phyloP scores from a whole-genome alignment of 2,888 invertebrate genomes.

The Habrosyne pyritoides region DNA sequence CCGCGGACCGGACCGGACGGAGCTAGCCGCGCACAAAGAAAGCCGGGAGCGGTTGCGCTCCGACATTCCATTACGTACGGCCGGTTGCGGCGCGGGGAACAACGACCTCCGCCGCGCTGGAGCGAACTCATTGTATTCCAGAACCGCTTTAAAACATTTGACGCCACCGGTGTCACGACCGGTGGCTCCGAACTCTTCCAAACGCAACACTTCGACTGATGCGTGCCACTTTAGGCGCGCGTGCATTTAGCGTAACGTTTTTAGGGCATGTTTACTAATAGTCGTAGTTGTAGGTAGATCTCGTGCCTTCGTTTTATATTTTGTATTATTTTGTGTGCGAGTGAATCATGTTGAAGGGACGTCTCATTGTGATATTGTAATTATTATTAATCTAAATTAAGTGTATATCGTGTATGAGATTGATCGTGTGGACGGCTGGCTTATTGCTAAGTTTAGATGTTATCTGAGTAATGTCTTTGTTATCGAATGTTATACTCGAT shows the following conservation, averaged over 20 bases:
- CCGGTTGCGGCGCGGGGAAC: conserved; percentile 54
- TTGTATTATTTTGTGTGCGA: conserved; percentile 73
- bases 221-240: conserved; percentile 57
- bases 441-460: conserved; percentile 68
- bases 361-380: conserved; percentile 83
- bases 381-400: conserved; percentile 83
- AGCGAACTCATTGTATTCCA: conserved; percentile 73
- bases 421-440: conserved; percentile 71
- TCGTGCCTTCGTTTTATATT: conserved; percentile 81
- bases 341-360: conserved; percentile 76
- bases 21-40: conserved; percentile 52
- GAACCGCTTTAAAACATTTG: conserved; percentile 71
- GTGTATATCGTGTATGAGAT: conserved; percentile 78
- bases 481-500: conserved; percentile 76
- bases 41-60: conserved; percentile 69
- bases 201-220: conserved; percentile 71
- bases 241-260: conserved; percentile 74
- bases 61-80: conserved; percentile 77
- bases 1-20: conserved; percentile 20
- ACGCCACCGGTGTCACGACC: conserved; percentile 57
- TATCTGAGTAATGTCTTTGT: conserved; percentile 61
- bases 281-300: conserved; percentile 78
- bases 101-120: conserved; percentile 69
- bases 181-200: conserved; percentile 58
- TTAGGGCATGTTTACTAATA: conserved; percentile 73